Conservation (phyloP, 2,797 vertebrate species). For the Arrhamphus sclerolepis region DNA sequence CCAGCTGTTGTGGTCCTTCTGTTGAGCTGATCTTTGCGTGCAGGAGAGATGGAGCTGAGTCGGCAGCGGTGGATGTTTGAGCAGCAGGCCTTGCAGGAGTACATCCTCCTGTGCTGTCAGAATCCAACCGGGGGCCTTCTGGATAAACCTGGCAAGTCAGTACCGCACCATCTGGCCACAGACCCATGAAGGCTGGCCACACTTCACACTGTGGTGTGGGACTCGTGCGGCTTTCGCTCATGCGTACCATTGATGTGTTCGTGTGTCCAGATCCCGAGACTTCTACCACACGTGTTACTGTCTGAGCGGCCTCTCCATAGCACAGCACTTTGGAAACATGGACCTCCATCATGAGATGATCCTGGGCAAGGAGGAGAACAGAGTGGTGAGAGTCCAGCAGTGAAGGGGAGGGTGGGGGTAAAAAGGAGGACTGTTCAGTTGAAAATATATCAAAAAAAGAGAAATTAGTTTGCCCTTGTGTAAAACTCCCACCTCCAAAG, state of each 20-base stretch:
- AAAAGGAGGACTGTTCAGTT: background rate
- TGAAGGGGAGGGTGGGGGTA: background rate
- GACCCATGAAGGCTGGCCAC: slow-evolving; percentile 5
- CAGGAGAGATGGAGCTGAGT: slow-evolving; percentile 89
- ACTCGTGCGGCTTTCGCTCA: background rate
- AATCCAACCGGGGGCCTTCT: slow-evolving; percentile 91
- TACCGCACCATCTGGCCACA: slow-evolving; percentile 62
- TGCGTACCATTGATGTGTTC: background rate
- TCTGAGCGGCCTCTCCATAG: slow-evolving; percentile 92
- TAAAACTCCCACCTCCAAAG: no score
- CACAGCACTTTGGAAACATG: slow-evolving; percentile 92
- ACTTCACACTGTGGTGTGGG: background rate
- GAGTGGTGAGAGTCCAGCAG: slow-evolving; percentile 84
- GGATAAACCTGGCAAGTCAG: slow-evolving; percentile 98
- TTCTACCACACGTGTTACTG: slow-evolving; percentile 99
- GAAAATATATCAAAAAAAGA: no score
- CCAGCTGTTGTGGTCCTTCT: background rate
- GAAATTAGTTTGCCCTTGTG: no score
- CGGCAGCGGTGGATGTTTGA: slow-evolving; percentile 94
- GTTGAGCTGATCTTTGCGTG: background rate
- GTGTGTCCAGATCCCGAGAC: slow-evolving; percentile 87
- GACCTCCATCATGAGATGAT: slow-evolving; percentile 87
- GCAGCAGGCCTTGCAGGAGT: slow-evolving; percentile 94
- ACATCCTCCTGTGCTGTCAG: slow-evolving; percentile 97
- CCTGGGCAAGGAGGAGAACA: slow-evolving; percentile 88